A percentile compares a stretch with the other conserved stretches of the same genome.
These are phyloP conservation scores for Argynnis bischoffii DNA, from an alignment of 2,888 invertebrate genomes.

Conservation along the genomic window DNA sequence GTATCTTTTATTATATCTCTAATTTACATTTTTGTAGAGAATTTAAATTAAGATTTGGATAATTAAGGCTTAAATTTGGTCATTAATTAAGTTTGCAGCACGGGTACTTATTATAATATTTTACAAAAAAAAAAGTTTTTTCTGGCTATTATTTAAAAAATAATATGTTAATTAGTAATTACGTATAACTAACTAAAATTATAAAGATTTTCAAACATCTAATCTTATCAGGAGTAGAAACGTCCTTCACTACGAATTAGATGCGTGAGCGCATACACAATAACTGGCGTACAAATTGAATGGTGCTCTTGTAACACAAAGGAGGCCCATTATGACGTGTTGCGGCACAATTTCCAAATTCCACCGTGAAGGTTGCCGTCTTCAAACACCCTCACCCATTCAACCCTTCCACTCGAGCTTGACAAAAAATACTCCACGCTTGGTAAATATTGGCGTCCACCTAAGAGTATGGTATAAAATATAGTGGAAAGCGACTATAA, in stretches of 20 bases:
- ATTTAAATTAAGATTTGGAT: too few species aligned
- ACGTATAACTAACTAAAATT: slow-evolving; percentile 9
- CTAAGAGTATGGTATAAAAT: slow-evolving; percentile 51
- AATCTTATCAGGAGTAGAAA: slow-evolving; percentile 29
- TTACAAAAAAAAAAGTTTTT: too few species aligned
- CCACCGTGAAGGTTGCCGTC: slow-evolving; percentile 58
- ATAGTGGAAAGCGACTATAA: slow-evolving; percentile 39
- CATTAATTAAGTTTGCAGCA: too few species aligned
- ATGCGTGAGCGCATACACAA: slow-evolving; percentile 36
- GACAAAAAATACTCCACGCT: slow-evolving; percentile 80
- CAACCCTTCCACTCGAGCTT: slow-evolving; percentile 78
- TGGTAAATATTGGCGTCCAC: slow-evolving; percentile 76
- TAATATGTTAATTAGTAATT: slow-evolving; percentile 4
- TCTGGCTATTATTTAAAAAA: neutral
- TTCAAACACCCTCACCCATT: slow-evolving; percentile 77
- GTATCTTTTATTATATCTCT: too few species aligned
- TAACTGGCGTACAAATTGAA: slow-evolving; percentile 38
- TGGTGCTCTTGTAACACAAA: slow-evolving; percentile 31
- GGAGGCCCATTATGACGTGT: slow-evolving; percentile 43
- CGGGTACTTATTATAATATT: too few species aligned
- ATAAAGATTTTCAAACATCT: slow-evolving; percentile 20
- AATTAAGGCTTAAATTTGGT: too few species aligned
- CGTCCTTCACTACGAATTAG: slow-evolving; percentile 37
- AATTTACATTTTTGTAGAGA: too few species aligned
- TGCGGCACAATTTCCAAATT: slow-evolving; percentile 58